Evolutionary conservation across 2,888 invertebrate species (phyloP), one percentile per base, ranked within the genome.

Genomic region (Halictus quadricinctus): DNA sequence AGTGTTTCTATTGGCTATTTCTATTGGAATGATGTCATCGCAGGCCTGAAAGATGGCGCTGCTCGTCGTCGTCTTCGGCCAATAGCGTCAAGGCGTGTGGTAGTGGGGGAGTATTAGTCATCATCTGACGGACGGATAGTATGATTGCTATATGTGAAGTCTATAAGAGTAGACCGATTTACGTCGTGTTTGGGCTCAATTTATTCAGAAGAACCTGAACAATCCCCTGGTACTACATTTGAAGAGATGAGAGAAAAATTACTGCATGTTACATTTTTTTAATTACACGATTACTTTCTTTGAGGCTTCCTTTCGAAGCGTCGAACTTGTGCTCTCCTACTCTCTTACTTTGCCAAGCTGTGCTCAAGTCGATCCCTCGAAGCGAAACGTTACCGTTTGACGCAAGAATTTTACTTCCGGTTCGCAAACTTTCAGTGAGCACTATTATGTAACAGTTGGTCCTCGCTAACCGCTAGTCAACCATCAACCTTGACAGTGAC

Each of bases 401-500:
- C 54, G 8, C 21, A 54, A n/a, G 54, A 54, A 21, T 54, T n/a
- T 4, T n/a, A 58, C n/a, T 58, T 58, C 58, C 12, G 58, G n/a
- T 8, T 58, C n/a, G 1, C n/a, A 58, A 58, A n/a, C 58, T n/a
- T 58, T 12, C n/a, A 58, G 58, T 58, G n/a, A n/a, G 12, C 58
- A 4, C n/a, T 12, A n/a, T 12, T 25, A n/a, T 58, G 3, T 64
- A 29, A 29, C 29, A 64, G 15, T 64, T 29, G 64, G 64, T 29
- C 73, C 85, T 46, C 25, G 72, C 80, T 69, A 66, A 18, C 69
- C 25, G 43, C 15, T 10, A 29, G 50, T 7, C 43, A 21, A 69
- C 46, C 70, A 43, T 70, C 54, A 29, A 64, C 15, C 64, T 54
- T 72, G 75, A 77, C 76, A 70, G 76, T 75, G 80, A 84, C 73